Evolutionary conservation across 2,113 vertebrate species (phyloP).

Genomic region (Rhipidura dahli): DNA sequence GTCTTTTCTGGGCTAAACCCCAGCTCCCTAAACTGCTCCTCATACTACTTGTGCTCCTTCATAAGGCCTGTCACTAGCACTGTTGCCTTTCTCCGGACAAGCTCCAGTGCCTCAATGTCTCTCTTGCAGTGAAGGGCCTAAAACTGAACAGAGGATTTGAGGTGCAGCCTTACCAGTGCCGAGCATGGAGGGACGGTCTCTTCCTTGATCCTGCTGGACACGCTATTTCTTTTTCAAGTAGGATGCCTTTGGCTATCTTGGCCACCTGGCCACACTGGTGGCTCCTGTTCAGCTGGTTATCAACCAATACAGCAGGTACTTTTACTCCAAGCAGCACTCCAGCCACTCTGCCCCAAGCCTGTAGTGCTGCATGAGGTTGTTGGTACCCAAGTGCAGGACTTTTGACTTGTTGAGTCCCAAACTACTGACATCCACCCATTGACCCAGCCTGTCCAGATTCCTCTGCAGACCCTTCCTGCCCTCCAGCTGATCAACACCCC

Average conservation of each 20-base stretch:
- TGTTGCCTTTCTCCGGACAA: not conserved
- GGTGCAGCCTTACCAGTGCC: not conserved
- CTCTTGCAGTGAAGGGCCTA: not conserved
- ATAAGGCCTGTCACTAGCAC: accelerated
- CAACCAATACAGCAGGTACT: not conserved
- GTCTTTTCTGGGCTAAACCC: not conserved
- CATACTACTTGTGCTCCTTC: not conserved
- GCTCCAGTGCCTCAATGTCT: not conserved
- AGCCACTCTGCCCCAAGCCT: not conserved
- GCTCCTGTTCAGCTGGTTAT: not conserved
- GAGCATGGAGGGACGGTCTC: not conserved
- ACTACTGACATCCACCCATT: accelerated
- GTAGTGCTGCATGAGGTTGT: not conserved
- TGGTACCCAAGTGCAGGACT: not conserved
- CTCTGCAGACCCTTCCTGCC: not conserved
- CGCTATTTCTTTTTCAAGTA: not conserved
- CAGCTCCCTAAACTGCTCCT: not conserved
- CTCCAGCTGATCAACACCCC: not conserved
- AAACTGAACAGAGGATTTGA: not conserved
- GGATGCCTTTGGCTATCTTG: not conserved
- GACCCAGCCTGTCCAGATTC: not conserved
- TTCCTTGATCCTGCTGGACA: not conserved
- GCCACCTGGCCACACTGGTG: too few species aligned
- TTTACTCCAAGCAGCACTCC: not conserved
- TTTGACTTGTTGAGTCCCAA: not conserved